These are phyloP conservation scores for Microctonus brassicae DNA, from an alignment of 2,888 invertebrate species.

Conservation along the genomic window DNA sequence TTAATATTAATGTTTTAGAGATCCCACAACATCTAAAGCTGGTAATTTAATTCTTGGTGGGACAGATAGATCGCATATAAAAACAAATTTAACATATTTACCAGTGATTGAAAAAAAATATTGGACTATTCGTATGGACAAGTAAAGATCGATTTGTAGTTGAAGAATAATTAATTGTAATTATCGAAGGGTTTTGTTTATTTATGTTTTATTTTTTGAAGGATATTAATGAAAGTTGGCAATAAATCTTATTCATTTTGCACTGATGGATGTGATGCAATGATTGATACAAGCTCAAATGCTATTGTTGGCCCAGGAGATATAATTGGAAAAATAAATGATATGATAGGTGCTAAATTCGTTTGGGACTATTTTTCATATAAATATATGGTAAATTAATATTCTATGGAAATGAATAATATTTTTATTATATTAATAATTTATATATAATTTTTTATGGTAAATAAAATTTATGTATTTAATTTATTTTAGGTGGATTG, in stretches of 20 bases:
- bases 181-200: not conserved
- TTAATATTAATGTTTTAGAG: slow-evolving; percentile 69
- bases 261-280: slow-evolving; percentile 63
- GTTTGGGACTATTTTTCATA: slow-evolving; percentile 42
- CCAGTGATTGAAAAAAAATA: slow-evolving; percentile 74
- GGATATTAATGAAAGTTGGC: slow-evolving; percentile 44
- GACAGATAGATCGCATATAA: slow-evolving; percentile 75
- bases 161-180: slow-evolving; percentile 22
- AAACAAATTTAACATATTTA: slow-evolving; percentile 75
- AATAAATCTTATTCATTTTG: slow-evolving; percentile 60
- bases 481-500: slow-evolving; percentile 72
- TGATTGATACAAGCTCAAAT: slow-evolving; percentile 69
- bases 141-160: slow-evolving; percentile 64
- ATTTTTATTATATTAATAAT: not conserved
- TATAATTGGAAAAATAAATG: slow-evolving; percentile 67
- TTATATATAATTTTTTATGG: not conserved
- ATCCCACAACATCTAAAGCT: slow-evolving; percentile 72
- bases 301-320: slow-evolving; percentile 67
- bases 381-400: slow-evolving; percentile 51
- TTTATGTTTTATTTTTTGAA: slow-evolving; percentile 36
- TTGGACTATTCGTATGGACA: slow-evolving; percentile 81
- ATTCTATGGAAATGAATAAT: slow-evolving; percentile 7
- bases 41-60: slow-evolving; percentile 76
- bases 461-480: slow-evolving; percentile 19
- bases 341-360: slow-evolving; percentile 63